Base-by-base conservation (phyloP, 2,888 invertebrate genomes). In the Eupithecia pulchellata region DNA sequence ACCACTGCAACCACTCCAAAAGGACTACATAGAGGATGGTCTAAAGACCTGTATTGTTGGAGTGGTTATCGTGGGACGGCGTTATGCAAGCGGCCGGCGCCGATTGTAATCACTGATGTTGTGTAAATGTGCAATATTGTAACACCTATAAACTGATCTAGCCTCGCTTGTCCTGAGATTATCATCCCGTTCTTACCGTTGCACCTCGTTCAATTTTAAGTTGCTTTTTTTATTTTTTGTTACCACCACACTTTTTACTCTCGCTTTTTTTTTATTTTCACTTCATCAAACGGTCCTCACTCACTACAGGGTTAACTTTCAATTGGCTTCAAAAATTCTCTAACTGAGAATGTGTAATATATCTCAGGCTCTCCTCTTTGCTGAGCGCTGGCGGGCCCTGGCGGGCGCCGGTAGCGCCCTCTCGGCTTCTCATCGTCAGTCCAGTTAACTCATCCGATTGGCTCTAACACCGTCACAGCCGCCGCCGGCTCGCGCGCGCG, bases 291-390 rank as follows among this genome's bases (percentile, higher is more conserved):
- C 93, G 93, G 94, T 94, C 93, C 66, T 65, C 93, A 94, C 93
- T 91, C 73, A 67, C 73, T 92, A 92, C 93, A 93, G 94, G 93
- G 94, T 93, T 92, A 92, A 93, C 92, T 92, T 91, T 90, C 84
- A 91, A 93, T 93, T 93, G 93, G 93, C 92, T 92, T 92, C 88
- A 80, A 85, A 89, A 86, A 84, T 92, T 90, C 90, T 92, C 93
- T 86, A 82, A 87, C 91, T 89, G 93, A 92, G 93, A 92, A 91
- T 88, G 81, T 88, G 81, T 85, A 88, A 89, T 95, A 95, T 95
- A 96, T 90, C 96, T 96, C 97, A 97, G 97, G 93, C 96, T 97
- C 97, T 97, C 97, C 97, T 97, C 97, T 97, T 97, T 97, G 97
- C 97, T 96, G 96, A 84, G 95, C 92, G 94, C 73, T 39, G 42